Evolutionary conservation across 2,797 vertebrate species (phyloP).

Genomic region (Mormyrops boulengeri): DNA sequence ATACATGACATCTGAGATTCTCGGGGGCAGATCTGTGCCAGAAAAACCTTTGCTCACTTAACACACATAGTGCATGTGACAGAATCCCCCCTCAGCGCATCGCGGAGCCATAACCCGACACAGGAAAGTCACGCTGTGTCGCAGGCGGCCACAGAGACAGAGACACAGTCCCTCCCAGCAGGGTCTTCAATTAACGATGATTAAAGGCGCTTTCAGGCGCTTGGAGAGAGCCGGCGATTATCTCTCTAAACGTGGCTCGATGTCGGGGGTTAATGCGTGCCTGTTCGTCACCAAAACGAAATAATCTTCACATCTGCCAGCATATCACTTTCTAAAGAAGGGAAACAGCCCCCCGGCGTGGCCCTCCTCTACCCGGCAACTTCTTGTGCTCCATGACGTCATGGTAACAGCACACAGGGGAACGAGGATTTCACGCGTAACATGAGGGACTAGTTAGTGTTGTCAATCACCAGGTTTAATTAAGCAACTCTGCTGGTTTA

Average conservation of each 20-base stretch:
- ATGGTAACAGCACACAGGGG: background rate
- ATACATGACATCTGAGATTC: background rate
- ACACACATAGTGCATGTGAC: background rate
- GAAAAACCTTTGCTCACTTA: background rate
- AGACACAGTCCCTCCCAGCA: slow-evolving; percentile 45
- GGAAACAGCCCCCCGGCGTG: background rate
- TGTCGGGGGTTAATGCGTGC: slow-evolving; percentile 4
- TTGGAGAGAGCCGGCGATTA: slow-evolving; percentile 1
- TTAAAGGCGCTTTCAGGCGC: slow-evolving; percentile 37
- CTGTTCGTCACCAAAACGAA: background rate
- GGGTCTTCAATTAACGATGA: slow-evolving; percentile 47
- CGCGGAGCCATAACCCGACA: background rate
- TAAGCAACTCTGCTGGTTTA: background rate
- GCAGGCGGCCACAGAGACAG: slow-evolving; percentile 42
- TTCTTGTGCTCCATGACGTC: background rate
- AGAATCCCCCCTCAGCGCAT: background rate
- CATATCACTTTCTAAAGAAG: background rate
- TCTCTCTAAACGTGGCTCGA: slow-evolving; percentile 8
- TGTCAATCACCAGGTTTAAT: background rate
- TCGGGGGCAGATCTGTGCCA: background rate
- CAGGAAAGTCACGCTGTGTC: slow-evolving; percentile 23
- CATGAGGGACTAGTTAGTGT: background rate
- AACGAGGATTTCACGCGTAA: background rate
- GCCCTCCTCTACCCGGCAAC: background rate
- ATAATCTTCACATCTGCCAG: background rate